These are phyloP conservation scores for Sander vitreus DNA, from an alignment of 2,113 vertebrate genomes.

Conservation along the genomic window DNA sequence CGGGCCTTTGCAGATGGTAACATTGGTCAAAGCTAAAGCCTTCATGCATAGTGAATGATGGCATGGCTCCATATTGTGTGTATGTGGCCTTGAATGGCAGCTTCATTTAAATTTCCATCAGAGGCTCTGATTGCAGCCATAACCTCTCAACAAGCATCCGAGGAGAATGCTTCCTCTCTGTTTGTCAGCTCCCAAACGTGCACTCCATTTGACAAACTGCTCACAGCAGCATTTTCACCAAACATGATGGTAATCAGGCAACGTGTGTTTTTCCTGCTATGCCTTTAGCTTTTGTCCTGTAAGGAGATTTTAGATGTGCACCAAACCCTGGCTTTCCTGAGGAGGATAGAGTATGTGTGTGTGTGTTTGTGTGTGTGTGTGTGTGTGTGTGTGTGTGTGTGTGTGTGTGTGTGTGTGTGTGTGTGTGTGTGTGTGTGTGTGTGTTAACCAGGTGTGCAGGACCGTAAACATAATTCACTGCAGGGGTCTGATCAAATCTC, in stretches of 20 bases:
- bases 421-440: constrained; percentile 31
- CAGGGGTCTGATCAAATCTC: constrained; percentile 67
- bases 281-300: constrained; percentile 40
- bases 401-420: constrained; percentile 25
- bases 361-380: too few relatives aligned
- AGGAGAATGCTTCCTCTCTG: constrained; percentile 30
- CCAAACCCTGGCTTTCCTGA: constrained; percentile 19
- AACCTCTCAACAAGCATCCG: constrained; percentile 57
- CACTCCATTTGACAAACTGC: constrained; percentile 58
- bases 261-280: neutral
- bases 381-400: constrained; percentile 18
- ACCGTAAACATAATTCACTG: constrained; percentile 83
- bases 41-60: constrained; percentile 30
- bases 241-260: constrained; percentile 48
- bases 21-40: constrained; percentile 16
- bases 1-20: constrained; percentile 23
- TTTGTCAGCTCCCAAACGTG: constrained; percentile 57
- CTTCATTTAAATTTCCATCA: constrained; percentile 67
- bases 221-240: constrained; percentile 52
- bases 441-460: constrained; percentile 13
- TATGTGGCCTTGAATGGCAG: constrained; percentile 38
- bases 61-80: constrained; percentile 9
- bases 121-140: constrained; percentile 61
- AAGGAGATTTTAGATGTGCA: constrained; percentile 48
- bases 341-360: constrained; percentile 5